Base-by-base conservation (phyloP, 2,888 invertebrate genomes). In the Callyntrura guangdongensis region DNA sequence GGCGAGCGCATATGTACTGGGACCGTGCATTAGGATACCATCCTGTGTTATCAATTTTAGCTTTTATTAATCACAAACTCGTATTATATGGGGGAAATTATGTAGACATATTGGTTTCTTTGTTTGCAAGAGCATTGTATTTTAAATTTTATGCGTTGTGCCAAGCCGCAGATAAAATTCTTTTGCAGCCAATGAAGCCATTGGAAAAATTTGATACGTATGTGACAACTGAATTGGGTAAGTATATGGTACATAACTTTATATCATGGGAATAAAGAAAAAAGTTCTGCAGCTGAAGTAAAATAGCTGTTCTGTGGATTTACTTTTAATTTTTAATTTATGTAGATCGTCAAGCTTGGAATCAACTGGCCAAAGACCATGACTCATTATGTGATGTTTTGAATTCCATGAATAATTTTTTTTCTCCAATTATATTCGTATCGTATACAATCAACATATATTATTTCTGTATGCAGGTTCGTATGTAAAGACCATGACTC, bases 121-220 rank as follows among this genome's bases (percentile, higher is more conserved):
- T 92, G 8, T 82, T 92, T 64, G 89, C 89, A 5, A 22, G 92
- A 56, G 89, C 91, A 0, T 25, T 93, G 17, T 92, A 92, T 59
- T 89, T 87, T 36, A 91, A 92, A 53, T 93, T 92, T 59, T 56
- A 92, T 14, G 72, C 72, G 5, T 49, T 92, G 14, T 83, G 77
- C 47, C 56, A 88, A 56, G 12, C n/a, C 0, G 90, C 86, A 9
- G 56, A 67, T 1, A 47, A 90, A n/a, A 47, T 53, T 45, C 47
- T 85, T 12, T 45, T 89, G 14, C 8, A 20, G 0, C 61, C 64
- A 79, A 47, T 64, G 22, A 4, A 8, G 8, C 25, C 61, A 4
- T 49, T 79, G 27, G 67, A 79, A 17, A 81, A 59, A 17, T 14
- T 1, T 56, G 56, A 59, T 2, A 79, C 27, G 4, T 27, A 56